A percentile compares a stretch with the other conserved stretches of the same genome.
phyloP scores from a whole-genome alignment of 2,888 invertebrate genomes.

The Ceriagrion tenellum region DNA sequence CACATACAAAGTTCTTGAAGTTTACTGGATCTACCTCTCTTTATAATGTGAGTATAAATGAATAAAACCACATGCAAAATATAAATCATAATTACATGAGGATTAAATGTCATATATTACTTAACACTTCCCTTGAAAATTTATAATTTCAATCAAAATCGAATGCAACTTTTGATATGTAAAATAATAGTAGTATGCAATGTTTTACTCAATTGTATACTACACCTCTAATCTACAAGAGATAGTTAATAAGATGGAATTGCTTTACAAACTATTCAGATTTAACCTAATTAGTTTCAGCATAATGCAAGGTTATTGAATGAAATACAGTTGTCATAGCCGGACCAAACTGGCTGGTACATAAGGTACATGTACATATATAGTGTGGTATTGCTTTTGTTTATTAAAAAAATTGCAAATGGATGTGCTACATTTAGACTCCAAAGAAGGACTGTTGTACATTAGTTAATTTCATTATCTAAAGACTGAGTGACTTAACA shows the following conservation, averaged over 20 bases:
- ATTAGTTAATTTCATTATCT: slow-evolving; percentile 59
- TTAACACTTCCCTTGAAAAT: slow-evolving; percentile 59
- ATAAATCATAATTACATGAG: slow-evolving; percentile 58
- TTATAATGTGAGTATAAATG: slow-evolving; percentile 56
- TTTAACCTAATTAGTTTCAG: slow-evolving; percentile 63
- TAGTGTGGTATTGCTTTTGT: slow-evolving; percentile 67
- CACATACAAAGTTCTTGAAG: slow-evolving; percentile 58
- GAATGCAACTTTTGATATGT: slow-evolving; percentile 67
- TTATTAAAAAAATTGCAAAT: slow-evolving; percentile 66
- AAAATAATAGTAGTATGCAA: slow-evolving; percentile 68
- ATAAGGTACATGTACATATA: slow-evolving; percentile 61
- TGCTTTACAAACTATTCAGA: slow-evolving; percentile 65
- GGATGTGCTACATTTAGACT: slow-evolving; percentile 66
- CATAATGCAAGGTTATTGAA: slow-evolving; percentile 64
- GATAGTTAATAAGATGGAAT: slow-evolving; percentile 60
- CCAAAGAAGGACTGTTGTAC: slow-evolving; percentile 63
- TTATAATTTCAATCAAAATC: slow-evolving; percentile 64
- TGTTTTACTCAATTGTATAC: slow-evolving; percentile 64
- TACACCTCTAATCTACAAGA: slow-evolving; percentile 62
- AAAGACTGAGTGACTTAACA: slow-evolving; percentile 61
- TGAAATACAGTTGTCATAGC: slow-evolving; percentile 64
- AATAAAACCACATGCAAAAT: slow-evolving; percentile 65
- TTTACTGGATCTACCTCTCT: slow-evolving; percentile 48
- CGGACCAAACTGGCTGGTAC: slow-evolving; percentile 66
- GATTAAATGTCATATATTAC: slow-evolving; percentile 53